Base-by-base conservation (phyloP, 2,888 invertebrate species). In the Bhutanitis thaidina region DNA sequence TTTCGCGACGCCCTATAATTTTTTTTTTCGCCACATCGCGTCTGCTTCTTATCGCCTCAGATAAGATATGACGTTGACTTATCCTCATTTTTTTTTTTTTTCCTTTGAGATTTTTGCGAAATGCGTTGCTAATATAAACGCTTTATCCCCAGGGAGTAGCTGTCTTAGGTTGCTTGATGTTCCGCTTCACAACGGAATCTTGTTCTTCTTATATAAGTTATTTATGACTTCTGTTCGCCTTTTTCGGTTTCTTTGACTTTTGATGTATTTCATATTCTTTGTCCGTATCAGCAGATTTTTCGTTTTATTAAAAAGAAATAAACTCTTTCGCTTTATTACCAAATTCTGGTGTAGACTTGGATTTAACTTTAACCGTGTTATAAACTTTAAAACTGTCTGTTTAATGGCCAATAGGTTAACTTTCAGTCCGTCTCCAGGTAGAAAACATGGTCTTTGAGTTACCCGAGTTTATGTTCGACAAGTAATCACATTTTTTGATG, bases 11-110 rank as follows among this genome's bases (percentile, higher is more conserved):
- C 7, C 20, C 32, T 43, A 52, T 34, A 49, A 43, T 43, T 51
- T 51, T 53, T n/a, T n/a, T 13, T 46, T 52, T 52, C 40, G 37
- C 45, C 39, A 20, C 55, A 45, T 44, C 52, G 38, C 46, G 35
- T 43, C 56, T 49, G 46, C 34, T 30, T 38, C 50, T 53, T 56
- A 56, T 56, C 56, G 38, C 12, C 15, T 34, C 15, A 46, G 56
- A 56, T 55, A 52, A 47, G 52, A 52, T 49, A 40, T 53, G 53
- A 53, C 52, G 43, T 53, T 53, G 49, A 37, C 46, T 47, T 47
- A 39, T 36, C 36, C 39, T 49, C 47, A 43, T 52, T 56, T 54
- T 49, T 43, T 47, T 40, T 36, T 50, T 37, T 41, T 47, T 46
- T 39, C 27, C 32, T 9, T 16, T 9, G 12, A 44, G 34, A 48